Evolutionary conservation across 2,113 vertebrate species (phyloP).

Genomic region (Percina caprodes): DNA sequence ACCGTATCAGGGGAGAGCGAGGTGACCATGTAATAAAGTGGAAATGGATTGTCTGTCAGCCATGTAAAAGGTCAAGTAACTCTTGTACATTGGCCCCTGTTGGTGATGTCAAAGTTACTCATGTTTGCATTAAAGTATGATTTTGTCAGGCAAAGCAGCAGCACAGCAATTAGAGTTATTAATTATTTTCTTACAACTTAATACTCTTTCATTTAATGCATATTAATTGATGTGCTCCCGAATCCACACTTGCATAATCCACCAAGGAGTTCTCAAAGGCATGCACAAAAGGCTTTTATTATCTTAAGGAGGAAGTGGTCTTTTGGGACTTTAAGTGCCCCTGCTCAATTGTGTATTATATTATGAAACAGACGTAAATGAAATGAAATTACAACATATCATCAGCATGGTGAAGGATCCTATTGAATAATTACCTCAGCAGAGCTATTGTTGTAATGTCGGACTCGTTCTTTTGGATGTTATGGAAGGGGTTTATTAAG

Average conservation of each 20-base stretch:
- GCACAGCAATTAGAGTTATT: constrained; percentile 76
- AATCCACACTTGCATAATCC: constrained; percentile 75
- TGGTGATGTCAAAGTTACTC: constrained; percentile 34
- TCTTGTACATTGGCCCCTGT: constrained; percentile 26
- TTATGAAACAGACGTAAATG: constrained; percentile 79
- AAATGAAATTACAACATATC: constrained; percentile 83
- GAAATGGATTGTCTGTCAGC: constrained; percentile 52
- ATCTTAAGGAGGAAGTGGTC: constrained; percentile 80
- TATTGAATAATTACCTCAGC: constrained; percentile 74
- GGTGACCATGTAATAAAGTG: constrained; percentile 50
- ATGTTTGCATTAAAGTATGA: constrained; percentile 45
- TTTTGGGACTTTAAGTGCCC: constrained; percentile 75
- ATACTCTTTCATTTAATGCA: constrained; percentile 81
- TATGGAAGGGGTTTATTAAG: constrained; percentile 50
- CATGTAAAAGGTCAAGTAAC: constrained; percentile 61
- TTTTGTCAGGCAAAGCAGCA: constrained; percentile 43
- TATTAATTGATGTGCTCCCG: constrained; percentile 81
- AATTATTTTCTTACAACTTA: constrained; percentile 80
- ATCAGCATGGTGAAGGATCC: constrained; percentile 69
- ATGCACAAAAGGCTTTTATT: constrained; percentile 81
- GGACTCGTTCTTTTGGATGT: constrained; percentile 63
- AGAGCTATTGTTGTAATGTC: constrained; percentile 74
- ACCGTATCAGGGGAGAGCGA: constrained; percentile 42
- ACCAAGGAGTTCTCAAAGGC: constrained; percentile 82
- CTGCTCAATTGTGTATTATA: constrained; percentile 75